Percentiles rank a stretch among this genome's conserved stretches.
phyloP scores from a whole-genome alignment of 1,140 invertebrate species.

The Palaemon carinicauda region DNA sequence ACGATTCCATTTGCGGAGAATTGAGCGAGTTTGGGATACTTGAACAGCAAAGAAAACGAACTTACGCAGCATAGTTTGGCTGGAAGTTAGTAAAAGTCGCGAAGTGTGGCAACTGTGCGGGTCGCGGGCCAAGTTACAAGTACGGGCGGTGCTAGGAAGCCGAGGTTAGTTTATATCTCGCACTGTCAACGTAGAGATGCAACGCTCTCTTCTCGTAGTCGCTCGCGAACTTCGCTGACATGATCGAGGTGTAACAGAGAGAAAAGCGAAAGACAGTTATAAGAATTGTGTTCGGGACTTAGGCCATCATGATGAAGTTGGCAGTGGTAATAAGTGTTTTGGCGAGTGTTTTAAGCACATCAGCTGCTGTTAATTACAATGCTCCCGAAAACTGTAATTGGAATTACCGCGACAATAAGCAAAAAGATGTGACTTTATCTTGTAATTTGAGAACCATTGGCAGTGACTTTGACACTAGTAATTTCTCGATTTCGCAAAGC shows the following conservation, averaged over 20 bases:
- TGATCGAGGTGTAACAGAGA: conserved; percentile 28
- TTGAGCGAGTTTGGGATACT: not conserved
- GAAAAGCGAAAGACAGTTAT: not conserved
- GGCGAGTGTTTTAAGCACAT: conserved; percentile 39
- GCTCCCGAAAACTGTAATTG: conserved; percentile 59
- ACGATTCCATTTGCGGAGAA: not conserved
- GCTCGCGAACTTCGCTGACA: conserved; percentile 38
- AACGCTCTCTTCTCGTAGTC: conserved; percentile 31
- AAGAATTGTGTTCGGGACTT: not conserved
- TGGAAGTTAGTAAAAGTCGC: not conserved
- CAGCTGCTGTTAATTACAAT: conserved; percentile 36
- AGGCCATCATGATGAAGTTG: conserved; percentile 39
- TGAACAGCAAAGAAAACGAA: not conserved
- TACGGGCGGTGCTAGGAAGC: conserved; percentile 7
- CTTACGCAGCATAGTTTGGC: not conserved
- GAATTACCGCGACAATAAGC: conserved; percentile 40
- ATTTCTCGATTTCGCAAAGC: conserved; percentile 65
- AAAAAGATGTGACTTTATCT: conserved; percentile 55
- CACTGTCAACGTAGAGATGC: conserved; percentile 35
- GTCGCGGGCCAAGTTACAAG: conserved; percentile 51
- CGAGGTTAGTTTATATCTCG: conserved; percentile 46
- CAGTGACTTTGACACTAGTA: conserved; percentile 61
- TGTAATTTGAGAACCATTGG: conserved; percentile 62
- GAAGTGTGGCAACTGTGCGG: conserved; percentile 14
- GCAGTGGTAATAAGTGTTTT: conserved; percentile 37